Conservation (phyloP, 1,140 invertebrate species). For the Cotesia typhae region DNA sequence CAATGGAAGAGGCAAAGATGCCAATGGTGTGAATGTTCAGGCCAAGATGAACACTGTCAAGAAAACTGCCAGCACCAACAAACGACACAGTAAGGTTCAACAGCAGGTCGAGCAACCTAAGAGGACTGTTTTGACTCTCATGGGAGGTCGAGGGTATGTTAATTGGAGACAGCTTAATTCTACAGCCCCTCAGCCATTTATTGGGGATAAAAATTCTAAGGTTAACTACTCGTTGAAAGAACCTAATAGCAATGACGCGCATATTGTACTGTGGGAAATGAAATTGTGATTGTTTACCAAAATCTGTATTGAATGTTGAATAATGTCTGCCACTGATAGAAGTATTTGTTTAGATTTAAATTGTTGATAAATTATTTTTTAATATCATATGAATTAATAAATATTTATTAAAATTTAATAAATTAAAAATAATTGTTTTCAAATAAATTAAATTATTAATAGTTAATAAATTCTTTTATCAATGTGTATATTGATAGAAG, state of each 20-base stretch:
- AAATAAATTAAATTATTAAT: too few species aligned
- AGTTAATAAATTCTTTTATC: too few species aligned
- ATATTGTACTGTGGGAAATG: slow-evolving; percentile 90
- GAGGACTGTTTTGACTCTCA: slow-evolving; percentile 83
- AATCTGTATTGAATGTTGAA: slow-evolving; percentile 29
- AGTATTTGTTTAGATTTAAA: not conserved
- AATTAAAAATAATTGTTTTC: too few species aligned
- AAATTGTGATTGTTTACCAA: slow-evolving; percentile 74
- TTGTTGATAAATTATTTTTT: not conserved
- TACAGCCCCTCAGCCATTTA: slow-evolving; percentile 37
- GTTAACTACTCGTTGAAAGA: slow-evolving; percentile 61
- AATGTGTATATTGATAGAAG: too few species aligned
- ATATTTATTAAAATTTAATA: too few species aligned
- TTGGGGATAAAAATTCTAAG: slow-evolving; percentile 56
- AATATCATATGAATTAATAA: too few species aligned
- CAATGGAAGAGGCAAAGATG: slow-evolving; percentile 37
- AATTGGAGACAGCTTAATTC: slow-evolving; percentile 76
- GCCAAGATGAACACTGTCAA: slow-evolving; percentile 26
- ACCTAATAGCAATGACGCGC: slow-evolving; percentile 80
- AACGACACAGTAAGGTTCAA: slow-evolving; percentile 49
- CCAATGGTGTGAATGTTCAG: slow-evolving; percentile 38
- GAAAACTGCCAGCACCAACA: slow-evolving; percentile 5
- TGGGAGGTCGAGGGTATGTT: slow-evolving; percentile 87
- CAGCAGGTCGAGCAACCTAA: slow-evolving; percentile 67
- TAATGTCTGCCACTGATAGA: not conserved